Percentiles rank a stretch among this genome's conserved stretches.
Conservation (phyloP, 2,888 invertebrate genomes). For the Campoletis raptor region DNA sequence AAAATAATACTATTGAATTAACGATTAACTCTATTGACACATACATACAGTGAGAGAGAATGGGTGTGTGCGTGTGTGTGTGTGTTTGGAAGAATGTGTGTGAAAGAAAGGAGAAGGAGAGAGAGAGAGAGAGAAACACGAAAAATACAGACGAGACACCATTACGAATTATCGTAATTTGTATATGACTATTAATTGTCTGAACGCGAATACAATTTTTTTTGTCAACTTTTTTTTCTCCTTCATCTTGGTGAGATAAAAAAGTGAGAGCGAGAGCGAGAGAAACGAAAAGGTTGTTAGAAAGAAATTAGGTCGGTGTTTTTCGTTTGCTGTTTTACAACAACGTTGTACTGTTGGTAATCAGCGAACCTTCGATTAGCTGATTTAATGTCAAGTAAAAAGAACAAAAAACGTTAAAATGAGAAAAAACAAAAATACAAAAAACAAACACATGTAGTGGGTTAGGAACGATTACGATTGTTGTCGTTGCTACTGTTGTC, state of each 20-base stretch:
- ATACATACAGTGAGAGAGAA: slow-evolving; percentile 62
- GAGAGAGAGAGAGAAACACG: slow-evolving; percentile 16
- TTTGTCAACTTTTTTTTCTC: slow-evolving; percentile 48
- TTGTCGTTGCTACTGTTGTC: slow-evolving; percentile 67
- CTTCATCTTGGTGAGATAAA: slow-evolving; percentile 64
- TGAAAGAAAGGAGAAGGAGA: slow-evolving; percentile 10
- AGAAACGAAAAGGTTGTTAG: slow-evolving; percentile 59
- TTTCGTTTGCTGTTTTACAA: slow-evolving; percentile 82
- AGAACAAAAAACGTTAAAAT: slow-evolving; percentile 56
- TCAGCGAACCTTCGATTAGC: slow-evolving; percentile 73
- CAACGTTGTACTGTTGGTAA: slow-evolving; percentile 77
- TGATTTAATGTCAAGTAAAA: slow-evolving; percentile 71
- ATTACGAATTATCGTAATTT: slow-evolving; percentile 75
- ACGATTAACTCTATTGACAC: slow-evolving; percentile 79
- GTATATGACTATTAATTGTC: slow-evolving; percentile 78
- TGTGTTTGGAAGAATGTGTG: background rate
- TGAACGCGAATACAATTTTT: slow-evolving; percentile 71
- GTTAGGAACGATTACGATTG: slow-evolving; percentile 63
- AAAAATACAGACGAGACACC: slow-evolving; percentile 39
- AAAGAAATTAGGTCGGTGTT: slow-evolving; percentile 82
- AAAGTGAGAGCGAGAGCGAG: slow-evolving; percentile 44
- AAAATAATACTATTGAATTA: slow-evolving; percentile 79
- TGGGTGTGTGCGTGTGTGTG: slow-evolving; percentile 6
- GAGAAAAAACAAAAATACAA: slow-evolving; percentile 47
- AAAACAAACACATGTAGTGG: slow-evolving; percentile 61